Base-by-base conservation (phyloP, 2,888 invertebrate genomes). In the Seira ritae region DNA sequence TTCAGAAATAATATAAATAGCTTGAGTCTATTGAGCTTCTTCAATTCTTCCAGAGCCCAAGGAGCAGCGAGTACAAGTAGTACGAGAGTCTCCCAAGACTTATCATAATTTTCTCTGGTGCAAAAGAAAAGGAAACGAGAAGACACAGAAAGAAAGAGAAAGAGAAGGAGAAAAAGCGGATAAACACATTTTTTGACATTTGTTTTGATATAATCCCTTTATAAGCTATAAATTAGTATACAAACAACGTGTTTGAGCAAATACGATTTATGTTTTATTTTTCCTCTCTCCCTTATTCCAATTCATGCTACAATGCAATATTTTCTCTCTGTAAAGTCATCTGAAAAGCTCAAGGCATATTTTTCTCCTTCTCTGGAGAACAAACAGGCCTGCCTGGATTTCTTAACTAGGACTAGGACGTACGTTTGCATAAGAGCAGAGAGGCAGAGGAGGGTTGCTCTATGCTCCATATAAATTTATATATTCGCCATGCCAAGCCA, bases 1-100 rank as follows among this genome's bases (percentile, higher is more conserved):
- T 76, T 81, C 76, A 76, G 65, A 79, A 75, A 81, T 75, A 81
- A 76, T 81, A 76, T 81, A 76, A 81, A 72, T 76, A 68, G 76
- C 68, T 62, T 37, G 71, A 6, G 23, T 65, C 66, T 68, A 72
- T 82, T 77, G 76, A 82, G 77, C 72, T 82, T 82, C 42, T 55
- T 46, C 60, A 72, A 66, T 68, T 68, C 46, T 70, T n/a, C 15
- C 8, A 31, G 31, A 31, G 8, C 3, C 8, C 31, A 31, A 31
- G 31, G 3, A 31, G 31, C n/a, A 31, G 31, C 8, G 31, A 8
- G n/a, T n/a, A n/a, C 15, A 71, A 20, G 60, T 1, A 55, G 55
- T 55, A 55, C 55, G 55, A 55, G 55, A 3, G 17, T 55, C 55
- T 55, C 55, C 17, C 55, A 55, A 17, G 55, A 55, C 55, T 12